Conservation (phyloP, 2,113 vertebrate species). For the Camelus dromedarius region DNA sequence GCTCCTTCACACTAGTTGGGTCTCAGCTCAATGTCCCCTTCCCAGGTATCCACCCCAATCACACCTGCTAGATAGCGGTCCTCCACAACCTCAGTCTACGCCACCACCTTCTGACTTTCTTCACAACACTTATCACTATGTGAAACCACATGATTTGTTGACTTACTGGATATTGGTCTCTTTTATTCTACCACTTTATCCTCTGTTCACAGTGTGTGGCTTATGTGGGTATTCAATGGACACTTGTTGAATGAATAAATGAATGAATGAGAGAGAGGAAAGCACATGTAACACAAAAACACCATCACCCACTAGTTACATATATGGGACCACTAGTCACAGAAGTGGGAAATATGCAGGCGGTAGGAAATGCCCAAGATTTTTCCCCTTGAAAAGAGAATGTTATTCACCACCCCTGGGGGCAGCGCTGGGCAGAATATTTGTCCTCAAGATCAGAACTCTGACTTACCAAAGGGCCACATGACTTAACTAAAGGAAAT, state of each 20-base stretch:
- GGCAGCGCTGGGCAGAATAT: not conserved
- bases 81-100: not conserved
- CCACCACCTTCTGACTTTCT: not conserved
- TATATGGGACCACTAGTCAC: not conserved
- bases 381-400: not conserved
- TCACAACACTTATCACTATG: not conserved
- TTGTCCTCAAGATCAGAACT: not conserved
- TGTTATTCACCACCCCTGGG: not conserved
- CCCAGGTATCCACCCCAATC: not conserved
- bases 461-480: not conserved
- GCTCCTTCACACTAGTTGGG: not conserved
- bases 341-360: not conserved
- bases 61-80: not conserved
- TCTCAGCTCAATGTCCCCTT: not conserved
- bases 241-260: not conserved
- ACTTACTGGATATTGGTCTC: not conserved
- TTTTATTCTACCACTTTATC: not conserved
- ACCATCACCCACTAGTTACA: not conserved
- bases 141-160: not conserved
- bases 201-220: not conserved
- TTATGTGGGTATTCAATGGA: not conserved
- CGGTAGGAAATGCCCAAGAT: not conserved
- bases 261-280: not conserved
- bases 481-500: not conserved
- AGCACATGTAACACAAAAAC: not conserved